Evolutionary conservation across 2,113 vertebrate genomes (phyloP).

Genomic region (Ellobius talpinus): DNA sequence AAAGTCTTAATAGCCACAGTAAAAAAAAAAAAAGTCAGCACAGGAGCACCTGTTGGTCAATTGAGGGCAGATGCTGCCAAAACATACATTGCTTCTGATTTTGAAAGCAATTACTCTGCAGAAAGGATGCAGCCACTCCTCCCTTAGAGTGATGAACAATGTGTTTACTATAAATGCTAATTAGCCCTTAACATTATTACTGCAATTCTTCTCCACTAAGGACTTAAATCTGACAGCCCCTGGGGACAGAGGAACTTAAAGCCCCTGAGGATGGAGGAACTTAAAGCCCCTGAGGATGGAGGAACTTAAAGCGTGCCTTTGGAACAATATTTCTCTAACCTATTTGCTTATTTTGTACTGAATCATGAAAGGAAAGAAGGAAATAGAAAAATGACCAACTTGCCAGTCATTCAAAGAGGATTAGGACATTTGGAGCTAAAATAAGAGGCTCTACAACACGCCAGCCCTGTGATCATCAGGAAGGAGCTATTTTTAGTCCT

Average conservation of each 20-base stretch:
- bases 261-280: constrained; percentile 32
- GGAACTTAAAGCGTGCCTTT: constrained; percentile 30
- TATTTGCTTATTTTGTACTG: constrained; percentile 51
- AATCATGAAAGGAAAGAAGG: constrained; percentile 48
- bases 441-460: constrained; percentile 11
- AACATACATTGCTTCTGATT: constrained; percentile 59
- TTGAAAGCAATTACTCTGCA: constrained; percentile 59
- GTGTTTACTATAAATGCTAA: constrained; percentile 64
- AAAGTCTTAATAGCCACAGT: not conserved
- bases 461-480: not conserved
- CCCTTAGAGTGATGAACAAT: not conserved
- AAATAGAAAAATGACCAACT: constrained; percentile 12
- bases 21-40: not conserved
- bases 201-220: constrained; percentile 60
- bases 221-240: constrained; percentile 69
- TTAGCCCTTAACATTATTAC: constrained; percentile 69
- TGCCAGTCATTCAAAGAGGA: constrained; percentile 21
- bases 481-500: constrained; percentile 12
- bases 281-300: constrained; percentile 52
- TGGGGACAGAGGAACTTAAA: constrained; percentile 31
- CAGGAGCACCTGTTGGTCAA: constrained; percentile 2
- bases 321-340: constrained; percentile 50
- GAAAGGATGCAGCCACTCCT: not conserved
- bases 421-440: constrained; percentile 12
- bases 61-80: not conserved